Base-by-base conservation (phyloP, 2,113 vertebrate genomes). In the Theropithecus gelada region DNA sequence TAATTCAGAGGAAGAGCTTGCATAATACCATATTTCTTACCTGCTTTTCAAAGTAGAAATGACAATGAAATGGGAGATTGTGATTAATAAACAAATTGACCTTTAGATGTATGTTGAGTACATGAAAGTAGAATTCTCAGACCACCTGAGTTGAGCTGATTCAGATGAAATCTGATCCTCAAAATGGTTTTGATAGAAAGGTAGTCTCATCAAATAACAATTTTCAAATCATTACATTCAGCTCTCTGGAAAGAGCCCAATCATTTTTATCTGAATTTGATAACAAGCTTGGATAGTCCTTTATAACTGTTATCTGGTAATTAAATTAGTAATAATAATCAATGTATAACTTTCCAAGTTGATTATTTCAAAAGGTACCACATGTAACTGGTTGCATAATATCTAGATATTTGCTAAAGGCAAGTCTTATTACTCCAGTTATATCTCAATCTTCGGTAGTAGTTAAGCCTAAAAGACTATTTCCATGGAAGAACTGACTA, bases 381-480 rank as follows among this genome's bases (percentile, higher is more conserved):
- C 22, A 68, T 22, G 40, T 88, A 70, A 50, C 38, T 82, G 16
- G 38, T 64, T 52, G 7, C 5, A 88, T 73, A 64, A 23, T 73
- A 94, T 92, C 64, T 89, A 92, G 6, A 82, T 93, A 16, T 52
- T 90, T 93, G 17, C 25, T 93, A 86, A 94, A 90, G 79, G 55
- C 92, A 72, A 48, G 18, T 75, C 30, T 92, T 1, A 12, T 85
- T 79, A 84, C 7, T 90, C 9, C 10, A 91, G 8, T 61, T 92
- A 82, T 8, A 78, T 32, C 48, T 57, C 22, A 73, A 57, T 10
- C 10, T 78, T 96, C 18, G 20, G 8, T 27, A 23, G 8, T 27
- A 82, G 32, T 75, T 90, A 95, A 88, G 13, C 11, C 89, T 86
- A 57, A 94, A 85, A 22, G 17, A 73, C 7, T 70, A 40, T 90